phyloP scores from a whole-genome alignment of 1,140 invertebrate species.

The Vollenhovia emeryi region DNA sequence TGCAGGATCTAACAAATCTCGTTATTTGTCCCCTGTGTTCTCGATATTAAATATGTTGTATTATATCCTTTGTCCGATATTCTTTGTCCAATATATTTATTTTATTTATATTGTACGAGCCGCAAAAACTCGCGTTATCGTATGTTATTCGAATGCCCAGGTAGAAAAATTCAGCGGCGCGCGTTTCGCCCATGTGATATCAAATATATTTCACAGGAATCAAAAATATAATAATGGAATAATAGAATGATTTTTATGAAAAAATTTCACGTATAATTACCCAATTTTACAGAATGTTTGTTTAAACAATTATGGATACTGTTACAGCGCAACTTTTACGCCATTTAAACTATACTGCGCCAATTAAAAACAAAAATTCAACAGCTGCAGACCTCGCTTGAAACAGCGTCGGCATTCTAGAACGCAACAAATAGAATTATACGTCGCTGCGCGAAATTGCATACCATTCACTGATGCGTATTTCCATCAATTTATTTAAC shows the following conservation, averaged over 20 bases:
- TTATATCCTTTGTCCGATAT: constrained; percentile 31
- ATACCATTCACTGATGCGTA: constrained; percentile 50
- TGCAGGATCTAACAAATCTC: constrained; percentile 49
- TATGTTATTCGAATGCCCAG: not conserved
- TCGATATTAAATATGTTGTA: constrained; percentile 34
- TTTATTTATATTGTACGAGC: not conserved
- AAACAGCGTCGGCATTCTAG: constrained; percentile 46
- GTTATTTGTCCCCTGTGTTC: constrained; percentile 43
- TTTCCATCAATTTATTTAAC: constrained; percentile 51
- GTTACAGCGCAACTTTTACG: constrained; percentile 25
- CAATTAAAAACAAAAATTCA: constrained; percentile 44
- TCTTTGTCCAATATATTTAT: constrained; percentile 3
- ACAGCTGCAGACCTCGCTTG: constrained; percentile 18
- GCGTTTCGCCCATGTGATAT: not conserved
- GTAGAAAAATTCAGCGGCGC: not conserved
- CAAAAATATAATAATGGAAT: constrained; percentile 17
- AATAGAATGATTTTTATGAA: constrained; percentile 10
- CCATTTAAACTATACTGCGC: constrained; percentile 19
- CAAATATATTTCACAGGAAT: constrained; percentile 15
- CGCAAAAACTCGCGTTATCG: not conserved
- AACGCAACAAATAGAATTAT: constrained; percentile 50
- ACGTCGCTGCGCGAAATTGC: constrained; percentile 42
- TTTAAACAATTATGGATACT: constrained; percentile 45
- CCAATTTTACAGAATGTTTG: constrained; percentile 9
- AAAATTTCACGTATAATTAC: constrained; percentile 14